Percentiles rank a stretch among this genome's conserved stretches.
These are phyloP conservation scores for Chironex yamaguchii DNA, from an alignment of 30 jellyfish, hydroid and myxozoan species.

Conservation along the genomic window DNA sequence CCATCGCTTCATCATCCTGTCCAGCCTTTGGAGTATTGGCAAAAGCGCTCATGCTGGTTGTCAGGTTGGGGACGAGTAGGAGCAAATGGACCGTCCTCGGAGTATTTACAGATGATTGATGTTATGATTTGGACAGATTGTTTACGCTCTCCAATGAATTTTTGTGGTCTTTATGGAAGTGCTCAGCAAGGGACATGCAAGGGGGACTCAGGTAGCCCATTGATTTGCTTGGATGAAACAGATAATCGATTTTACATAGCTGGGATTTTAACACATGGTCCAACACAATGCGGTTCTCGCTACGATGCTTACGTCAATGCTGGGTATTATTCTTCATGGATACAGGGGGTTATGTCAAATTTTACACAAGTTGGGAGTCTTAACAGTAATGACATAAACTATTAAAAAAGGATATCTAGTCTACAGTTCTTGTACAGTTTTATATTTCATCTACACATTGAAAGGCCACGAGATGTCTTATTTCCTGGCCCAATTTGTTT, in stretches of 20 bases:
- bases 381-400: no score
- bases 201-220: conserved; percentile 58
- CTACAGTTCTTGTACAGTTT: no score
- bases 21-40: background rate
- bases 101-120: background rate
- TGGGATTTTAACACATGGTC: conserved; percentile 35
- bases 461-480: no score
- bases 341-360: background rate
- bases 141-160: conserved; percentile 8
- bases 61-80: conserved; percentile 48
- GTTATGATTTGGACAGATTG: conserved; percentile 34
- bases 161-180: conserved; percentile 26
- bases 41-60: background rate
- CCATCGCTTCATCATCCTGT: background rate
- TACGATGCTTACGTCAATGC: conserved; percentile 16
- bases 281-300: conserved; percentile 18
- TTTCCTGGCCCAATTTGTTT: no score
- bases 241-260: conserved; percentile 5
- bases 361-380: no score
- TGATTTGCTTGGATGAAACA: background rate
- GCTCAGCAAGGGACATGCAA: conserved; percentile 16
- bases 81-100: background rate
- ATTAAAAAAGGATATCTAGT: no score
- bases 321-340: conserved; percentile 20
- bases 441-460: no score